A percentile compares a stretch with the other conserved stretches of the same genome.
Conservation (phyloP, 64 coral and sea anemone genomes). For the Exaiptasia diaphana region DNA sequence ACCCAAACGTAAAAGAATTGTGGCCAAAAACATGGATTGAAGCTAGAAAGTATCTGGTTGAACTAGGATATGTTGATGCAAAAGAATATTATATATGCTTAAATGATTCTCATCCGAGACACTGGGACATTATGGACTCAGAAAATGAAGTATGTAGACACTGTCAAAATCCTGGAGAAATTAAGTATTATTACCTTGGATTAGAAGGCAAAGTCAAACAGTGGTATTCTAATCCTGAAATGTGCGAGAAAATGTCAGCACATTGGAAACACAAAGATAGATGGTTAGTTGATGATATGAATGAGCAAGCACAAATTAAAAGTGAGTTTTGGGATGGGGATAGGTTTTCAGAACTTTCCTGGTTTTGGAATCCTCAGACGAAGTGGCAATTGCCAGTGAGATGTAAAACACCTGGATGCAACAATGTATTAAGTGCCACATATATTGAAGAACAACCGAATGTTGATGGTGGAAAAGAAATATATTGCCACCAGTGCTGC, state of each 20-base stretch:
- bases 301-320: not conserved
- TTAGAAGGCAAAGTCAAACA: constrained; percentile 68
- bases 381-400: constrained; percentile 28
- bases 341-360: constrained; percentile 20
- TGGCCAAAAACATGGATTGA: constrained; percentile 54
- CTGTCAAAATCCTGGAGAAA: constrained; percentile 30
- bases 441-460: not conserved
- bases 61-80: constrained; percentile 69
- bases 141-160: constrained; percentile 50
- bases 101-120: constrained; percentile 58
- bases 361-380: constrained; percentile 30
- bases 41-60: constrained; percentile 63
- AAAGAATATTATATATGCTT: constrained; percentile 73
- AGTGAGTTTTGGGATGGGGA: not conserved
- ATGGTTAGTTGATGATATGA: too few relatives aligned
- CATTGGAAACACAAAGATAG: constrained; percentile 75
- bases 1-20: constrained; percentile 35
- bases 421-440: constrained; percentile 4
- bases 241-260: constrained; percentile 61
- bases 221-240: constrained; percentile 28
- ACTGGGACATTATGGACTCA: constrained; percentile 70
- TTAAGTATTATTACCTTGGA: constrained; percentile 67
- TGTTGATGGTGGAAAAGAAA: not conserved
- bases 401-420: constrained; percentile 4
- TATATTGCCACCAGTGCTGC: constrained; percentile 7